Evolutionary conservation across 2,113 vertebrate genomes (phyloP), one percentile per base, ranked within the genome.

Genomic region (Syngnathus scovelli): DNA sequence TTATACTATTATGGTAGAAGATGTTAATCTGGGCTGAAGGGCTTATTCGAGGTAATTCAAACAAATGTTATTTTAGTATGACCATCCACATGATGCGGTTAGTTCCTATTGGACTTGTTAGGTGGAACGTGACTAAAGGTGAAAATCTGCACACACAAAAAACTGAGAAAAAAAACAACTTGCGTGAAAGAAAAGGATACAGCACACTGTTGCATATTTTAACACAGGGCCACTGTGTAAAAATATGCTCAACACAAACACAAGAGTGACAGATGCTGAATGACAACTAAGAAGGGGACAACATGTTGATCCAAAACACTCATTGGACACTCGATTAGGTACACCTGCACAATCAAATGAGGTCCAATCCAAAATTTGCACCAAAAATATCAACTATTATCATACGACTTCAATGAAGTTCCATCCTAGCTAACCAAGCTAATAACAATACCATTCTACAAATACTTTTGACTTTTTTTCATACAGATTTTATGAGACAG

Each of bases 161-260:
- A 21, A 11, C 46, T 65, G 59, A 18, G 39, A 61, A 41, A 58
- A 58, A 7, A 16, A 38, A 66, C 33, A 19, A 60, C 4, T 39
- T 8, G 8, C 8, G 21, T 58, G n/a, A 23, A n/a, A 63, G 13
- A 11, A 71, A 62, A 7, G 49, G 21, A 71, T 51, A 7, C 79
- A 71, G 76, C 65, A 70, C 61, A 73, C 21, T 23, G 10, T 55
- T 55, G 21, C 58, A 66, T 36, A n/a, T 46, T 64, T 64, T 36
- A 48, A 3, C 61, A 46, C 61, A 48, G 61, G 27, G 12, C 1
- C 43, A 48, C 23, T 46, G 39, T 63, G 61, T 63, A 27, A 49
- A 64, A 64, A 64, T 48, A 64, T 49, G 43, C 7, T 41, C 9
- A 46, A 18, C 44, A 64, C 12, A 48, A 48, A 67, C 21, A 37